Conservation (phyloP, 2,888 invertebrate species). For the Drosophila incognita region DNA sequence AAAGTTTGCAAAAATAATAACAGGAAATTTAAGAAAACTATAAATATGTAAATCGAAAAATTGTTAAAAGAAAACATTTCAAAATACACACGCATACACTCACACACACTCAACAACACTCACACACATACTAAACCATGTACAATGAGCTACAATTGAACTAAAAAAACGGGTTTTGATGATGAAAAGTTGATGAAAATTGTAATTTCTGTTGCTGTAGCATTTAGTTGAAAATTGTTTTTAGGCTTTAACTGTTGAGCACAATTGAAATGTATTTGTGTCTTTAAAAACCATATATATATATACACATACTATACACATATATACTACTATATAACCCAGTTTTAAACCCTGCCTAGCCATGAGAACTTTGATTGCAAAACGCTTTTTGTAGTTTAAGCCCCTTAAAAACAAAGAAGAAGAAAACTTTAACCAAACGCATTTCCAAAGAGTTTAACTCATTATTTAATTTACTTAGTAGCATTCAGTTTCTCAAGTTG, state of each 20-base stretch:
- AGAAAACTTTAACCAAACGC: conserved; percentile 59
- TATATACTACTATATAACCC: conserved; percentile 26
- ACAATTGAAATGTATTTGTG: conserved; percentile 35
- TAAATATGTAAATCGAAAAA: conserved; percentile 26
- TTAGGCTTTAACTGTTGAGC: conserved; percentile 61
- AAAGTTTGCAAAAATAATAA: conserved; percentile 17
- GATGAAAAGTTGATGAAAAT: conserved; percentile 27
- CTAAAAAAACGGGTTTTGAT: conserved; percentile 49
- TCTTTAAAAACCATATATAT: conserved; percentile 20
- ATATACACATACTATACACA: conserved; percentile 18
- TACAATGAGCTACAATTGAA: conserved; percentile 72
- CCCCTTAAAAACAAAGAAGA: conserved; percentile 35
- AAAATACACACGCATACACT: conserved; percentile 11
- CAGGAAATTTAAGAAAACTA: conserved; percentile 18
- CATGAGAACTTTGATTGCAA: conserved; percentile 43
- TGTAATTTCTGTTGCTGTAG: conserved; percentile 63
- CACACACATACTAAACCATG: conserved; percentile 43
- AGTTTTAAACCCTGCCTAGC: conserved; percentile 54
- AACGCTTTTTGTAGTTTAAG: conserved; percentile 52
- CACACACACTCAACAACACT: conserved; percentile 14
- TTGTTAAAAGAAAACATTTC: conserved; percentile 49
- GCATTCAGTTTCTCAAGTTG: conserved; percentile 57
- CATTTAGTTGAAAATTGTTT: conserved; percentile 63
- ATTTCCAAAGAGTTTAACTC: conserved; percentile 63
- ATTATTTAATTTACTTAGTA: conserved; percentile 49